Base-by-base conservation (phyloP, 2,888 invertebrate genomes). In the Stratiomys singularior region DNA sequence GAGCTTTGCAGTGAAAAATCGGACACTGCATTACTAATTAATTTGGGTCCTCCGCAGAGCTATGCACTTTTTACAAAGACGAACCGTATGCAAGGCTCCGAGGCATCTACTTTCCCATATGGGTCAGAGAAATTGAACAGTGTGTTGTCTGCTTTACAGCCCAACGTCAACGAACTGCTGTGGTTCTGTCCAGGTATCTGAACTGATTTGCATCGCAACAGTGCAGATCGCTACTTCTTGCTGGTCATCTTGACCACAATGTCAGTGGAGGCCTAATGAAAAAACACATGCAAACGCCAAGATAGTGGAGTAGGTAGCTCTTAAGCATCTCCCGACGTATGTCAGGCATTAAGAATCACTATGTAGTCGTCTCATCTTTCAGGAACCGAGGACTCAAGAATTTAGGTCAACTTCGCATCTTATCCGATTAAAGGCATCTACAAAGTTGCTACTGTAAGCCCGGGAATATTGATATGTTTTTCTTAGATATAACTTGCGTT, bases 381-480 rank as follows among this genome's bases (percentile, higher is more conserved):
- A 60, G 58, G 58, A 21, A 60, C 23, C 58, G 58, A 60, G 58
- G 58, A 60, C 25, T 21, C 58, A 25, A 60, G 25, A 5, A 60
- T 60, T 60, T 25, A 25, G 58, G 58, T 60, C 58, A 60, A 5
- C 58, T 25, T 60, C 18, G 58, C 4, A 60, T 60, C 25, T 25
- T 60, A 60, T 60, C 58, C 58, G 58, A 60, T 60, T 60, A 60
- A 9, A 60, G 58, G 25, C 23, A 2, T 18, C 58, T n/a, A 60
- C 58, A 60, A 60, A 60, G 58, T 60, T 23, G 58, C 58, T 60
- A 60, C 58, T 25, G 58, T 60, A 23, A 9, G 18, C 18, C 11
- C 23, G 18, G 23, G 25, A 60, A 60, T 60, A 60, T 25, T 23
- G 58, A 60, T 60, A 60, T 25, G 58, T 5, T 25, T 7, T 60